phyloP scores from a whole-genome alignment of 2,797 vertebrate genomes.

The Heteromormyrus szaboi region DNA sequence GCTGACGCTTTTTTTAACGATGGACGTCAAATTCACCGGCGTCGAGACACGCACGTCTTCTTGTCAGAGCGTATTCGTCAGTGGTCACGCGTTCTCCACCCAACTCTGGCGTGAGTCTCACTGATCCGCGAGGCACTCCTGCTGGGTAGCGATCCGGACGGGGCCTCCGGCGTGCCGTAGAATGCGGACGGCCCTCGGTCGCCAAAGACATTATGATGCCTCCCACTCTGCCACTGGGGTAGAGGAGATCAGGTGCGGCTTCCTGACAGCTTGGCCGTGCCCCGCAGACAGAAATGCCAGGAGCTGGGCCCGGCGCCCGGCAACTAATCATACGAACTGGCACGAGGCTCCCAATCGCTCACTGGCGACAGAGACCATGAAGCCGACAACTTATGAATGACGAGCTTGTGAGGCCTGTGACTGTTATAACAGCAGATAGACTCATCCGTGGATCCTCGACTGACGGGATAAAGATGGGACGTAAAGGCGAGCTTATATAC shows the following conservation, averaged over 20 bases:
- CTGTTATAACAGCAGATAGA: not conserved
- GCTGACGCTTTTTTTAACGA: not conserved
- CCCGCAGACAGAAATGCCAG: conserved; percentile 9
- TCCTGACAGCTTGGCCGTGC: conserved; percentile 13
- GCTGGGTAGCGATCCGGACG: not conserved
- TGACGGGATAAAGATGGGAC: not conserved
- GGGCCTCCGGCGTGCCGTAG: not conserved
- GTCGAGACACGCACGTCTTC: not conserved
- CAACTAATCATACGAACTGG: conserved; percentile 1
- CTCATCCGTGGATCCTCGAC: not conserved
- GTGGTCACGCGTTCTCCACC: not conserved
- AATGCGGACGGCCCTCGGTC: not conserved
- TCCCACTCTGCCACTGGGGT: not conserved
- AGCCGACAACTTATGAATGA: conserved; percentile 8
- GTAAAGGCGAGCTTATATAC: not conserved
- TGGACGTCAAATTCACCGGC: not conserved
- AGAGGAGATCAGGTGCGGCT: conserved; percentile 10
- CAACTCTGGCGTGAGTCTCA: not conserved
- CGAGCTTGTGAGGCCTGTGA: not conserved
- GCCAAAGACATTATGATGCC: not conserved
- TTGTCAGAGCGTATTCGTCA: not conserved
- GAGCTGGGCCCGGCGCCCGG: not conserved
- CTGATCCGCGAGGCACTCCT: not conserved
- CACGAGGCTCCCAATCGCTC: not conserved
- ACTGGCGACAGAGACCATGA: not conserved